phyloP scores from a whole-genome alignment of 2,888 invertebrate species.

The Tipula vernalis region DNA sequence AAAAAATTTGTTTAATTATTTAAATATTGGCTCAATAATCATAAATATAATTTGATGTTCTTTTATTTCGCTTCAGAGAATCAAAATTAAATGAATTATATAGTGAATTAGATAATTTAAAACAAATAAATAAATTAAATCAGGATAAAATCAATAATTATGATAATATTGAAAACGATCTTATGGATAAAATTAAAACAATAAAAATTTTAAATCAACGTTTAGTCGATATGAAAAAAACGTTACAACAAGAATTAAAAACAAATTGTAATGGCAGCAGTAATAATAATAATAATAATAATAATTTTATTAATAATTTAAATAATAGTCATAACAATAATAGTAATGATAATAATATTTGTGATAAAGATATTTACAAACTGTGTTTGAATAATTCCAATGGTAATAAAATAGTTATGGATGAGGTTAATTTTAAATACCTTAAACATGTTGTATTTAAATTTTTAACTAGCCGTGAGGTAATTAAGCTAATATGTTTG shows the following conservation, averaged over 20 bases:
- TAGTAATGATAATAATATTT: slow-evolving; percentile 5
- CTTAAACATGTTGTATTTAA: slow-evolving; percentile 87
- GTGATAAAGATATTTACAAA: slow-evolving; percentile 12
- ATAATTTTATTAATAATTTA: slow-evolving; percentile 34
- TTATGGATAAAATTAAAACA: slow-evolving; percentile 53
- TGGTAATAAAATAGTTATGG: slow-evolving; percentile 31
- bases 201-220: slow-evolving; percentile 81
- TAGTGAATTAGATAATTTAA: slow-evolving; percentile 23
- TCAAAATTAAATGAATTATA: slow-evolving; percentile 22
- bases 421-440: slow-evolving; percentile 72
- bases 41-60: background rate
- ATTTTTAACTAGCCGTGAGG: slow-evolving; percentile 79
- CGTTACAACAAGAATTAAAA: slow-evolving; percentile 69
- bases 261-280: slow-evolving; percentile 28
- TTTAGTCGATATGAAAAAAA: slow-evolving; percentile 81
- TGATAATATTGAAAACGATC: slow-evolving; percentile 38
- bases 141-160: slow-evolving; percentile 43
- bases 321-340: slow-evolving; percentile 21
- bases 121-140: background rate
- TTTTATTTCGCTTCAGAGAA: background rate
- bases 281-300: slow-evolving; percentile 5
- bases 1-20: no score
- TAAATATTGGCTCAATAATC: no score
- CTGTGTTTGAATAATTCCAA: slow-evolving; percentile 13
- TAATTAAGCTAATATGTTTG: slow-evolving; percentile 15